Conservation (phyloP, 1,140 invertebrate species). For the Trichogramma pretiosum region DNA sequence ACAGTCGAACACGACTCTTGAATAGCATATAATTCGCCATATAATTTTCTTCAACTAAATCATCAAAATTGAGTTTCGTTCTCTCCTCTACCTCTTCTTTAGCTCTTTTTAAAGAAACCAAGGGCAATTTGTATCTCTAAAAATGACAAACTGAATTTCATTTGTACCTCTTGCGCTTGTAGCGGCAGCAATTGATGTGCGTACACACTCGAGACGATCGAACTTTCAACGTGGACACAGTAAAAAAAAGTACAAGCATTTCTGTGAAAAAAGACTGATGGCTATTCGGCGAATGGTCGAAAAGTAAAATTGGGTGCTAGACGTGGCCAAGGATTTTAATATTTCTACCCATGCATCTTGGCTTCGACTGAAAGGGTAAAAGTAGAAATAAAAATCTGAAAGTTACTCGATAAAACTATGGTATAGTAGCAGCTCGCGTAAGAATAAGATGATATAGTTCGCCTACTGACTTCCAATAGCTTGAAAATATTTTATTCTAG, state of each 20-base stretch:
- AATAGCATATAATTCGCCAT: too few relatives aligned
- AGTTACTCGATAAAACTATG: too few relatives aligned
- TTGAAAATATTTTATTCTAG: too few relatives aligned
- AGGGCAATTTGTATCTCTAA: conserved; percentile 17
- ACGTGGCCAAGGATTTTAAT: conserved; percentile 41
- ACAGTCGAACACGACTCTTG: too few relatives aligned
- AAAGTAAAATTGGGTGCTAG: too few relatives aligned
- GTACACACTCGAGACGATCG: conserved; percentile 3
- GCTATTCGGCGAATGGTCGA: conserved; percentile 16
- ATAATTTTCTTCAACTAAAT: conserved; percentile 7
- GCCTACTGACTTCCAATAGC: too few relatives aligned
- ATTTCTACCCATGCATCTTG: conserved; percentile 36
- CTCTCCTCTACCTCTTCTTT: background rate
- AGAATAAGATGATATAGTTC: too few relatives aligned
- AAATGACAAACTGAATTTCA: conserved; percentile 18
- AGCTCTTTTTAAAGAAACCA: too few relatives aligned
- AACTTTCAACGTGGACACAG: conserved; percentile 11
- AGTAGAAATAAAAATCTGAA: too few relatives aligned
- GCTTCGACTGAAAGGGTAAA: too few relatives aligned
- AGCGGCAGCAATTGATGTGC: too few relatives aligned
- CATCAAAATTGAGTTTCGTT: conserved; percentile 14
- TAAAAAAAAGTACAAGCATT: conserved; percentile 2
- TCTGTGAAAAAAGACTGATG: conserved; percentile 14
- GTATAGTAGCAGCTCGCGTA: too few relatives aligned
- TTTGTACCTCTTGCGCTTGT: conserved; percentile 3